Evolutionary conservation across 2,113 vertebrate genomes (phyloP), one percentile per base, ranked within the genome.

Genomic region (Ciconia stormi): DNA sequence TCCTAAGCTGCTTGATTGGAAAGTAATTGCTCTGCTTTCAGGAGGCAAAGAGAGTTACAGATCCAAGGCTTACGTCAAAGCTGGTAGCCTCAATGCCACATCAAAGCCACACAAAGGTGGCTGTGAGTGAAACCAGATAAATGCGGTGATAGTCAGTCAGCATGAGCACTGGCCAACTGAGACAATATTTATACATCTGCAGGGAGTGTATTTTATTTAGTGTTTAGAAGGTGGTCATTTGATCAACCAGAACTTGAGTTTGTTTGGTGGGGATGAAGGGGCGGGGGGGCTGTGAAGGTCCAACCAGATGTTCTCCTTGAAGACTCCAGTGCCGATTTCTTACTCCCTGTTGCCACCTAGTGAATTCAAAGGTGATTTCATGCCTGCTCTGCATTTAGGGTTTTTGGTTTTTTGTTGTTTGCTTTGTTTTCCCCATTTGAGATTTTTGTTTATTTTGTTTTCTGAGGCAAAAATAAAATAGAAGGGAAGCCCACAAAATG

Each of bases 291-390:
- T 69, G 12, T 16, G 42, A 55, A 87, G 46, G 7, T 74, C 56
- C 66, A 27, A 13, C 59, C 65, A 91, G 55, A 62, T 56, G 80
- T 61, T 58, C 53, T 15, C 29, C 6, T 38, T 52, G 25, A 58
- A 50, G 65, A 29, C 15, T 21, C 20, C 2, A 10, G 36, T 13
- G 52, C 7, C 9, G 40, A 61, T 95, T 91, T 89, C 72, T 66
- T 76, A 52, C 85, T 92, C 72, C 14, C 4, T 36, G 58, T 93
- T 89, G 91, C 93, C 95, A 93, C 82, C 91, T 92, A 91, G 81
- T 92, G 93, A 87, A 76, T 22, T 34, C 34, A 52, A 40, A 40
- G 20, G 19, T 46, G 15, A n/a, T 70, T 79, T 66, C 30, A 13
- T 34, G n/a, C 13, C 46, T 40, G 72, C 40, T n/a, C 14, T 42